Conservation (phyloP, 1,140 invertebrate genomes). For the Stegodyphus dumicola region DNA sequence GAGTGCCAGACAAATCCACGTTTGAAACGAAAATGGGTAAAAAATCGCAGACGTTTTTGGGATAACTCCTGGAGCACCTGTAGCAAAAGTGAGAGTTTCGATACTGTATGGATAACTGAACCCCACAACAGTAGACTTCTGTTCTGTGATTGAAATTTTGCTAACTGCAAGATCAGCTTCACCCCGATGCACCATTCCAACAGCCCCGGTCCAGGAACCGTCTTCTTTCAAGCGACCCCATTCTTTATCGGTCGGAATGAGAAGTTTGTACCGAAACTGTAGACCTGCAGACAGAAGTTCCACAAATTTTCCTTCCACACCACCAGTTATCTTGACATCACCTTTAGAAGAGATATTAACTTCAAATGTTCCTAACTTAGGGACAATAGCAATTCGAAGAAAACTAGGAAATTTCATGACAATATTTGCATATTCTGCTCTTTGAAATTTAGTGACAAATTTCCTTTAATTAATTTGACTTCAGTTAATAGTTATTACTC, state of each 20-base stretch:
- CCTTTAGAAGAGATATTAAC: not conserved
- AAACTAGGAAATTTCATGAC: slow-evolving; percentile 13
- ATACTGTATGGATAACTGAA: slow-evolving; percentile 22
- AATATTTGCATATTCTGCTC: not conserved
- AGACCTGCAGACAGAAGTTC: slow-evolving; percentile 2
- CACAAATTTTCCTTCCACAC: not conserved
- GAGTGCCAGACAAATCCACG: slow-evolving; percentile 1
- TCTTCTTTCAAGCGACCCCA: slow-evolving; percentile 12
- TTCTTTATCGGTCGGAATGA: not conserved
- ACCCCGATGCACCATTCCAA: slow-evolving; percentile 22
- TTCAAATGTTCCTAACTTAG: slow-evolving; percentile 12
- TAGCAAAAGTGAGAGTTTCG: slow-evolving; percentile 21
- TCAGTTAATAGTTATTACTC: too few relatives aligned
- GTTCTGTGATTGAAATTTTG: slow-evolving; percentile 4
- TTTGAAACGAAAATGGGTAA: slow-evolving; percentile 12
- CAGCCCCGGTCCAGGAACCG: slow-evolving; percentile 11
- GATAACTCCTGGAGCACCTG: not conserved
- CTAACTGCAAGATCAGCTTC: slow-evolving; percentile 26
- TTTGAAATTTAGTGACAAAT: too few relatives aligned
- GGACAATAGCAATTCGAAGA: slow-evolving; percentile 12
- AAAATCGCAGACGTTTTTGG: not conserved
- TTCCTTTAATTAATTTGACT: too few relatives aligned
- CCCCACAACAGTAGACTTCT: not conserved
- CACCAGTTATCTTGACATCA: not conserved
- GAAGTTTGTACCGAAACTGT: not conserved